phyloP scores from a whole-genome alignment of 2,797 vertebrate genomes.

The Leptoclinus maculatus region DNA sequence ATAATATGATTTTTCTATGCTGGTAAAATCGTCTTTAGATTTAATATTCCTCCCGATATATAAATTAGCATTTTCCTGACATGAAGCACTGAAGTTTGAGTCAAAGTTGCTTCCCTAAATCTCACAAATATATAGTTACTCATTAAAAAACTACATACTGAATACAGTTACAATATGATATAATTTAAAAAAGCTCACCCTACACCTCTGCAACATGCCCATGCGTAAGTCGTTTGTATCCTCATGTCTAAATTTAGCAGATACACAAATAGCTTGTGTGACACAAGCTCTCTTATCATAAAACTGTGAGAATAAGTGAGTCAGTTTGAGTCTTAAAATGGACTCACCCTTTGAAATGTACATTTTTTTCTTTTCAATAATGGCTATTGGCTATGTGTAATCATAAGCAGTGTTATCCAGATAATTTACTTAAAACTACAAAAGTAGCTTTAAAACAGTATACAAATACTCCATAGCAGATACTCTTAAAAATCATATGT shows the following conservation, averaged over 20 bases:
- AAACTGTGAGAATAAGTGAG: slow-evolving; percentile 21
- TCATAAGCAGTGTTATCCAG: neutral
- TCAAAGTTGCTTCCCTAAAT: neutral
- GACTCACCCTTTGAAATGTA: slow-evolving; percentile 2
- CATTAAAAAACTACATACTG: neutral
- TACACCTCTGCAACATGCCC: neutral
- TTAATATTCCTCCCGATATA: neutral
- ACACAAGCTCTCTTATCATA: slow-evolving; percentile 25
- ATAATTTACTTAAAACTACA: neutral
- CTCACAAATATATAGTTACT: neutral
- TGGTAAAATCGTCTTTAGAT: neutral
- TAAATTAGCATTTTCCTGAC: neutral
- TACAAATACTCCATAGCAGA: neutral
- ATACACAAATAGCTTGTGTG: slow-evolving; percentile 50
- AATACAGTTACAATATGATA: neutral
- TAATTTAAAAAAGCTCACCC: neutral
- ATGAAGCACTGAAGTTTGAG: neutral
- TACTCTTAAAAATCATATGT: neutral
- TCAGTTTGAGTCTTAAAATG: neutral
- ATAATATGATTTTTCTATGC: neutral
- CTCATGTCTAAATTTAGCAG: slow-evolving; percentile 57
- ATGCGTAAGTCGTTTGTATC: slow-evolving; percentile 15
- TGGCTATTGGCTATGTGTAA: neutral
- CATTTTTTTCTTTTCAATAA: neutral
- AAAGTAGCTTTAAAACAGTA: neutral